Conservation (phyloP, 2,888 invertebrate genomes). For the Tryphoninae sp. region DNA sequence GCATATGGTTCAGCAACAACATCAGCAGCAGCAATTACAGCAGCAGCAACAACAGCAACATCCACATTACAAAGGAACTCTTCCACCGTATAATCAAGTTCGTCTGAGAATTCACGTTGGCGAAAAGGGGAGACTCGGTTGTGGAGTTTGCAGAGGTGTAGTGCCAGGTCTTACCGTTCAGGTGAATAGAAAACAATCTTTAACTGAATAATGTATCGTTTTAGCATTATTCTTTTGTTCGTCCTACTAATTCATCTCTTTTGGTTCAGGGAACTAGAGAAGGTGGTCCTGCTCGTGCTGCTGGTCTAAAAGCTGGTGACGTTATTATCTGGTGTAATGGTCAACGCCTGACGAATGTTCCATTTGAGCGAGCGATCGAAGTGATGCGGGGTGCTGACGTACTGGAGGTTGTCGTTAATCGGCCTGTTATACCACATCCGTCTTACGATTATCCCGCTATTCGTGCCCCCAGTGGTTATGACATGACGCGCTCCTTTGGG, state of each 20-base stretch:
- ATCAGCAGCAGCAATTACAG: slow-evolving; percentile 83
- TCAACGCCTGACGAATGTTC: slow-evolving; percentile 78
- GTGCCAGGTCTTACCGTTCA: slow-evolving; percentile 80
- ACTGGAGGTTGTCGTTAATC: slow-evolving; percentile 81
- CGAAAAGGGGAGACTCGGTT: slow-evolving; percentile 91
- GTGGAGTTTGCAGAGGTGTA: slow-evolving; percentile 84
- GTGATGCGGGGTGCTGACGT: slow-evolving; percentile 78
- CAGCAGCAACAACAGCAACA: slow-evolving; percentile 68
- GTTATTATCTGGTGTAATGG: slow-evolving; percentile 96
- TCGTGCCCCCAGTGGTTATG: slow-evolving; percentile 78
- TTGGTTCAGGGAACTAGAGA: slow-evolving; percentile 93
- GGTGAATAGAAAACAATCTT: slow-evolving; percentile 65
- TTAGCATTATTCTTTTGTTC: background rate
- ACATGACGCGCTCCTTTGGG: slow-evolving; percentile 66
- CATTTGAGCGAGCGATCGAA: slow-evolving; percentile 79
- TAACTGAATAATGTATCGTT: background rate
- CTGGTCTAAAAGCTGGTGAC: slow-evolving; percentile 94
- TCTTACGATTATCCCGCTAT: slow-evolving; percentile 78
- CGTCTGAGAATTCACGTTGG: slow-evolving; percentile 91
- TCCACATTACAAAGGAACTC: slow-evolving; percentile 80
- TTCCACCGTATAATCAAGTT: slow-evolving; percentile 86
- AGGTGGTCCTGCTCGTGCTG: slow-evolving; percentile 93
- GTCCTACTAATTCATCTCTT: background rate
- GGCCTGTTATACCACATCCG: slow-evolving; percentile 80
- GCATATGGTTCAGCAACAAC: slow-evolving; percentile 89